phyloP scores from a whole-genome alignment of 2,113 vertebrate species.

The Esox niger region DNA sequence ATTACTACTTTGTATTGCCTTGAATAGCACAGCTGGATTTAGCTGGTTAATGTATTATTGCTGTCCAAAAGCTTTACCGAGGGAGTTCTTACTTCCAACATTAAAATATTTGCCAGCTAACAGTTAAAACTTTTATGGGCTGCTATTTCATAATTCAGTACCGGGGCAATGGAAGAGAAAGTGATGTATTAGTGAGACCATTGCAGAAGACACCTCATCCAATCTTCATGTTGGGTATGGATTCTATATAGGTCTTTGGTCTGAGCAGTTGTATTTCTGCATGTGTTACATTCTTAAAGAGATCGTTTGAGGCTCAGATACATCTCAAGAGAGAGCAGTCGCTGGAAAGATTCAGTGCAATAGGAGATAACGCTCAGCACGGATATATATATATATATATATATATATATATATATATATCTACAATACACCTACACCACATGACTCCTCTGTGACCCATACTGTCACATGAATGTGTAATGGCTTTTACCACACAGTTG shows the following conservation, averaged over 20 bases:
- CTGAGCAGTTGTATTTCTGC: not conserved
- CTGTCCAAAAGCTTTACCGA: conserved; percentile 36
- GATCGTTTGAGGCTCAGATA: not conserved
- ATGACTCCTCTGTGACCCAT: not conserved
- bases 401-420: no score
- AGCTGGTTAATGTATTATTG: conserved; percentile 42
- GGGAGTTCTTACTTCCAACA: conserved; percentile 41
- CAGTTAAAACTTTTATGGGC: conserved; percentile 34
- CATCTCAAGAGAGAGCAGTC: not conserved
- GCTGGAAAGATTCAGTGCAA: not conserved
- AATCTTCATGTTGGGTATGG: not conserved
- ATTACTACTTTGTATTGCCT: conserved; percentile 18
- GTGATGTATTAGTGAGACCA: not conserved
- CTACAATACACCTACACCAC: no score
- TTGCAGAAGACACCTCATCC: not conserved
- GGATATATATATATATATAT: not conserved
- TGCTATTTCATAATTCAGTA: conserved; percentile 22
- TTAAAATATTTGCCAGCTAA: conserved; percentile 19
- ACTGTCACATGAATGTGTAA: not conserved
- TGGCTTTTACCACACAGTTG: conserved; percentile 3
- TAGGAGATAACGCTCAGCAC: not conserved
- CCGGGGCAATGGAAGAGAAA: not conserved
- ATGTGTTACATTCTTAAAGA: not conserved
- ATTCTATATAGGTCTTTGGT: not conserved
- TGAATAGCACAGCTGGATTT: conserved; percentile 20